phyloP scores from a whole-genome alignment of 2,888 invertebrate species.

The Electrophaes corylata region DNA sequence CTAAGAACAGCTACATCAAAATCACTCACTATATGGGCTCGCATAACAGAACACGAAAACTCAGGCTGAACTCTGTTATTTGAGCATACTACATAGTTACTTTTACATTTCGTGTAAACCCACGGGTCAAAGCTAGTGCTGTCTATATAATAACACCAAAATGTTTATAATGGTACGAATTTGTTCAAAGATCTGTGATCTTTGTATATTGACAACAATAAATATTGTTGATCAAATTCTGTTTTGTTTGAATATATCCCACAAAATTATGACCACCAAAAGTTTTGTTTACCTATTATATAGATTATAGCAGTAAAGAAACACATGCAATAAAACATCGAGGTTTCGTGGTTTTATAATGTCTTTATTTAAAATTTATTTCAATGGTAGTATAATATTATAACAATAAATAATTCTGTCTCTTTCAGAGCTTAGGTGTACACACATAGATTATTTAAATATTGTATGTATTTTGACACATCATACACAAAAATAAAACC shows the following conservation, averaged over 20 bases:
- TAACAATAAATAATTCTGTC: slow-evolving; percentile 81
- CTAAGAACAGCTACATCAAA: no score
- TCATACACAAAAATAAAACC: slow-evolving; percentile 79
- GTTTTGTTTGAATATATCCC: slow-evolving; percentile 34
- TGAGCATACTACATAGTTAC: no score
- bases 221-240: slow-evolving; percentile 67
- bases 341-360: slow-evolving; percentile 44
- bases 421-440: slow-evolving; percentile 72
- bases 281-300: background rate
- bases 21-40: no score
- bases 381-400: slow-evolving; percentile 68
- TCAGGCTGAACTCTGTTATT: no score
- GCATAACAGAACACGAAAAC: no score
- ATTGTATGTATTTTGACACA: slow-evolving; percentile 63
- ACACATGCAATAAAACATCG: slow-evolving; percentile 40
- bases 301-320: no score
- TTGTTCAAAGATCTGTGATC: slow-evolving; percentile 74
- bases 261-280: background rate
- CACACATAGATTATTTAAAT: slow-evolving; percentile 59
- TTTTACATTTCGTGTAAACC: background rate
- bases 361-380: slow-evolving; percentile 81
- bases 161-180: slow-evolving; percentile 62
- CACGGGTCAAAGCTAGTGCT: background rate
- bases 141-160: slow-evolving; percentile 43
- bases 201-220: slow-evolving; percentile 75